phyloP scores from a whole-genome alignment of 2,797 vertebrate species.

The Sebastes glaucus region DNA sequence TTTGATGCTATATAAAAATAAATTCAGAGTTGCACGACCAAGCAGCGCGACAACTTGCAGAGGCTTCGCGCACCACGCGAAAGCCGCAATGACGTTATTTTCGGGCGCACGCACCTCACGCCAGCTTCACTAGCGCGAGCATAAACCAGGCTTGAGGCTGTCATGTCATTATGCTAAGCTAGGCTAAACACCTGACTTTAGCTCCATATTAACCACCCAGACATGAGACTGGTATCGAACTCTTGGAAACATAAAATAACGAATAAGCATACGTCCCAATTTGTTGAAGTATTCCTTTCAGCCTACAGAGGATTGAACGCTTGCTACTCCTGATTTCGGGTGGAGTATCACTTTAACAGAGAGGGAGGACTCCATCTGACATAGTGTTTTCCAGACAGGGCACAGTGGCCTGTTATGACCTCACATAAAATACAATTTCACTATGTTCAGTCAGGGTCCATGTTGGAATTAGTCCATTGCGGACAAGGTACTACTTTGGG shows the following conservation, averaged over 20 bases:
- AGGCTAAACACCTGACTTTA: not conserved
- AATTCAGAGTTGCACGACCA: no score
- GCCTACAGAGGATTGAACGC: not conserved
- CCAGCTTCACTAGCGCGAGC: no score
- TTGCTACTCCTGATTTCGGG: slow-evolving; percentile 33
- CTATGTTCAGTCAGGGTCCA: slow-evolving; percentile 71
- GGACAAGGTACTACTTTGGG: slow-evolving; percentile 52
- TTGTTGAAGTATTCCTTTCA: not conserved
- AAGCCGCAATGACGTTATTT: no score
- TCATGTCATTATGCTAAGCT: not conserved
- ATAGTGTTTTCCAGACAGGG: slow-evolving; percentile 49
- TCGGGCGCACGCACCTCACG: no score
- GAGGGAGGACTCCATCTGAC: slow-evolving; percentile 46
- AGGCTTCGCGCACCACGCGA: no score
- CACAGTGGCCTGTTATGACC: slow-evolving; percentile 57
- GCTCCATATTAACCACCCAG: not conserved
- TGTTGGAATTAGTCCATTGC: slow-evolving; percentile 73
- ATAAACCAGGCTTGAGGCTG: not conserved
- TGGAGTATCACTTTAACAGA: slow-evolving; percentile 63
- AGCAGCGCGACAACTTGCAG: no score
- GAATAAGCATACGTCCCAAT: not conserved
- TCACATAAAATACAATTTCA: slow-evolving; percentile 59
- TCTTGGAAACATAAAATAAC: not conserved
- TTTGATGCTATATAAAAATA: no score
- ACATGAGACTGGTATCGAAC: not conserved